Percentiles rank a stretch among this genome's conserved stretches.
These are phyloP conservation scores for Bos javanicus DNA, from an alignment of 2,113 vertebrate genomes.

Conservation along the genomic window DNA sequence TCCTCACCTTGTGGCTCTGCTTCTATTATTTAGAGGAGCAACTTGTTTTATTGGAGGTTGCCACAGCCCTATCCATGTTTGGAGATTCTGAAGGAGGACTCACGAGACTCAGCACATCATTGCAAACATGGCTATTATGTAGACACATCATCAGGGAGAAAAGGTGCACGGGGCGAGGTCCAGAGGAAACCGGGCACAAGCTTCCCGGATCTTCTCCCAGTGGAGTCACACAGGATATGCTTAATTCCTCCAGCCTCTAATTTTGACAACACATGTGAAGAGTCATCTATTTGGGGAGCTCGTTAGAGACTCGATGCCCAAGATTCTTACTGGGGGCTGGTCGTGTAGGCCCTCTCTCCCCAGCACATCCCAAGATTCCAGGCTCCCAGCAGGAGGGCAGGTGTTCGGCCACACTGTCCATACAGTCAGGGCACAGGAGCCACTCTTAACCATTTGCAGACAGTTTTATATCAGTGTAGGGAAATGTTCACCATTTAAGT, in stretches of 20 bases:
- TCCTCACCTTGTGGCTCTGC: neutral
- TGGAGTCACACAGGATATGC: neutral
- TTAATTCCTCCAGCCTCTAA: neutral
- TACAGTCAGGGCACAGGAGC: neutral
- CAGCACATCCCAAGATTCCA: neutral
- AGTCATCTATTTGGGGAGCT: neutral
- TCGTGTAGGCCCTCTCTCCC: neutral
- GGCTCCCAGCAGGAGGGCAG: neutral
- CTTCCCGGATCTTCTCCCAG: neutral
- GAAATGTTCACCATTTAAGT: neutral
- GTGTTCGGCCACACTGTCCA: no score
- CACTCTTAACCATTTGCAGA: neutral
- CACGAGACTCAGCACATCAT: neutral
- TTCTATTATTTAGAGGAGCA: neutral
- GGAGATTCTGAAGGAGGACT: neutral
- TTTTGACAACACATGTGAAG: neutral
- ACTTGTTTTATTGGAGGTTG: neutral
- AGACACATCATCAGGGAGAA: neutral
- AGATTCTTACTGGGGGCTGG: neutral
- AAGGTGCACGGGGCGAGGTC: neutral
- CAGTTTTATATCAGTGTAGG: neutral
- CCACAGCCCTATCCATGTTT: neutral
- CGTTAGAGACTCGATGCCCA: neutral
- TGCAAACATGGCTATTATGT: neutral
- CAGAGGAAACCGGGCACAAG: neutral